A percentile compares a stretch with the other conserved stretches of the same genome.
These are phyloP conservation scores for Anoplius nigerrimus DNA, from an alignment of 2,888 invertebrate genomes.

Conservation along the genomic window DNA sequence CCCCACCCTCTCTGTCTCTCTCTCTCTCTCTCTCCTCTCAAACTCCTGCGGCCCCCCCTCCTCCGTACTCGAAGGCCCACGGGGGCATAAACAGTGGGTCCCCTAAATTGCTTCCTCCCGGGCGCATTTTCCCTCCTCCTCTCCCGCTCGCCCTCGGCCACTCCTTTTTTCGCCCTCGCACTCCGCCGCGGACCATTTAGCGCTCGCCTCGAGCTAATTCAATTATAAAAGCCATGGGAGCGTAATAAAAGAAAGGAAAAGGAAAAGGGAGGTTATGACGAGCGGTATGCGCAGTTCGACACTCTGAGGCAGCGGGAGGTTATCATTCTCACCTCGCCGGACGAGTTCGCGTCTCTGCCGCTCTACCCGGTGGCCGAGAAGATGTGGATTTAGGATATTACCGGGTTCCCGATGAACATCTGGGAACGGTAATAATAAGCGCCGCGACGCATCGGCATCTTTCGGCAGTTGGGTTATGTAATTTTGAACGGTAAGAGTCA, in stretches of 20 bases:
- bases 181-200: constrained; percentile 40
- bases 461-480: too few species aligned
- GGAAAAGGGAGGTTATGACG: not conserved
- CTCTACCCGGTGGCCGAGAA: too few species aligned
- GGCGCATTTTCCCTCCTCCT: constrained; percentile 24
- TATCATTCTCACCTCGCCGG: not conserved
- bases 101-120: constrained; percentile 57
- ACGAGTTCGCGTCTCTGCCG: too few species aligned
- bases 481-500: too few species aligned
- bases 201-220: constrained; percentile 48
- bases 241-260: constrained; percentile 28
- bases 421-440: too few species aligned
- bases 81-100: constrained; percentile 51
- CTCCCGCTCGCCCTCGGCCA: constrained; percentile 32
- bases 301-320: not conserved
- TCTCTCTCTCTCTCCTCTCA: not conserved
- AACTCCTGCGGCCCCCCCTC: not conserved
- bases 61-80: constrained; percentile 27
- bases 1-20: not conserved
- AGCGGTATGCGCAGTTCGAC: not conserved
- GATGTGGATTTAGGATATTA: too few species aligned
- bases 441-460: too few species aligned
- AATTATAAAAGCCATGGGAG: constrained; percentile 42
- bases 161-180: constrained; percentile 15
- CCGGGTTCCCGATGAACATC: too few species aligned